phyloP scores from a whole-genome alignment of 1,140 invertebrate species.

The Hylyphantes graminicola region DNA sequence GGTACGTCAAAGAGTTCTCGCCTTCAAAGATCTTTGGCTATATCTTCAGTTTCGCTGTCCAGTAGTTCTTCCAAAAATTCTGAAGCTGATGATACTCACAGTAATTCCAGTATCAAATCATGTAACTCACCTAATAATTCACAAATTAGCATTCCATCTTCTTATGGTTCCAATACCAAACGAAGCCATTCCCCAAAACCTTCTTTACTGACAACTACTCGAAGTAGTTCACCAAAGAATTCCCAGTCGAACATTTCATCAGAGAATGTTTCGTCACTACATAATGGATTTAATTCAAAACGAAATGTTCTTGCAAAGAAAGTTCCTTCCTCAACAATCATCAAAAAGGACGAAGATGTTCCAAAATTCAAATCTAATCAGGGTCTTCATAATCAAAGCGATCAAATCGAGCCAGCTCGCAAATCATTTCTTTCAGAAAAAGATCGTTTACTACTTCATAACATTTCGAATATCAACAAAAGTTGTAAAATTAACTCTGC shows the following conservation, averaged over 20 bases:
- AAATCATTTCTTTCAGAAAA: conserved; percentile 24
- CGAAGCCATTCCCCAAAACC: conserved; percentile 24
- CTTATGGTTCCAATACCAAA: not conserved
- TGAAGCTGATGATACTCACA: not conserved
- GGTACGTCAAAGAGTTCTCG: conserved; percentile 11
- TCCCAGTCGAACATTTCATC: not conserved
- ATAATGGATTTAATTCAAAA: not conserved
- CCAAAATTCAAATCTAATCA: conserved; percentile 1
- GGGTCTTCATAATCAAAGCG: not conserved
- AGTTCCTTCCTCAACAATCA: not conserved
- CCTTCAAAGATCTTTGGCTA: conserved; percentile 2
- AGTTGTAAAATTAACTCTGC: not conserved
- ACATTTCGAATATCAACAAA: conserved; percentile 19
- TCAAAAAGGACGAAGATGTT: conserved; percentile 12
- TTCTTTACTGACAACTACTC: conserved; percentile 23
- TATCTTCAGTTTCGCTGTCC: conserved; percentile 33
- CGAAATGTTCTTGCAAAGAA: conserved; percentile 2
- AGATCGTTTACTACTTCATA: conserved; percentile 4
- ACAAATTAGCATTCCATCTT: not conserved
- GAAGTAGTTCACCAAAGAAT: conserved; percentile 8
- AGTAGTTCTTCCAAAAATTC: conserved; percentile 42
- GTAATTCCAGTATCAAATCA: not conserved
- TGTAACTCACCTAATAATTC: conserved; percentile 30
- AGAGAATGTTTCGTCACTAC: not conserved
- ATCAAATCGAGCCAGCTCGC: not conserved